Conservation (phyloP, 2,113 vertebrate genomes). For the Mustelus asterias region DNA sequence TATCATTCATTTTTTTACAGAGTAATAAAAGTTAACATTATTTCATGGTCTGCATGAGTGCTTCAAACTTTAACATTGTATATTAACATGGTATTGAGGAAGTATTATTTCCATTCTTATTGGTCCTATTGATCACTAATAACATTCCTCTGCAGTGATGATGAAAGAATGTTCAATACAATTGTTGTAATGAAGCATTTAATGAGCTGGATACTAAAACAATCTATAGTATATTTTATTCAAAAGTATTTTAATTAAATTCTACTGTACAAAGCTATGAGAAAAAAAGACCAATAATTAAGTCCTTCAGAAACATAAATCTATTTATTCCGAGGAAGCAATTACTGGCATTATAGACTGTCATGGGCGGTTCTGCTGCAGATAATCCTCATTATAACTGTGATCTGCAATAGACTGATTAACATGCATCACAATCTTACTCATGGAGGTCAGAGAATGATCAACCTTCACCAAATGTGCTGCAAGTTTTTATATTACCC, state of each 20-base stretch:
- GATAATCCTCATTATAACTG: not conserved
- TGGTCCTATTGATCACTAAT: conserved; percentile 9
- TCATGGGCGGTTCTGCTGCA: not conserved
- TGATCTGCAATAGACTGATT: not conserved
- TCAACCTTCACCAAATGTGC: not conserved
- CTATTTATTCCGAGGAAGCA: not conserved
- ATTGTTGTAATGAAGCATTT: not conserved
- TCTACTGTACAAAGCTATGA: not conserved
- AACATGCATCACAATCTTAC: not conserved
- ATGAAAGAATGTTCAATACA: conserved; percentile 14
- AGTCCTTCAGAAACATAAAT: not conserved
- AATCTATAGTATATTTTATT: not conserved
- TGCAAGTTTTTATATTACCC: not conserved
- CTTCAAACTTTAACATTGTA: not conserved
- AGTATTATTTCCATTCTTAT: not conserved
- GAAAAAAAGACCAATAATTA: not conserved
- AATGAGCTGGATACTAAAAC: not conserved
- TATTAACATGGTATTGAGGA: not conserved
- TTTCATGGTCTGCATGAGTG: not conserved
- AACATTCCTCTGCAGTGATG: not conserved
- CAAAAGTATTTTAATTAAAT: conserved; percentile 19
- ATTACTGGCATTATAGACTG: not conserved
- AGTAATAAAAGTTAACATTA: not conserved
- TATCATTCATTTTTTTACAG: not conserved
- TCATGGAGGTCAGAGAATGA: not conserved